A percentile compares a stretch with the other conserved stretches of the same genome.
Evolutionary conservation across 2,113 vertebrate genomes (phyloP).

Genomic region (Dicerorhinus sumatrensis): DNA sequence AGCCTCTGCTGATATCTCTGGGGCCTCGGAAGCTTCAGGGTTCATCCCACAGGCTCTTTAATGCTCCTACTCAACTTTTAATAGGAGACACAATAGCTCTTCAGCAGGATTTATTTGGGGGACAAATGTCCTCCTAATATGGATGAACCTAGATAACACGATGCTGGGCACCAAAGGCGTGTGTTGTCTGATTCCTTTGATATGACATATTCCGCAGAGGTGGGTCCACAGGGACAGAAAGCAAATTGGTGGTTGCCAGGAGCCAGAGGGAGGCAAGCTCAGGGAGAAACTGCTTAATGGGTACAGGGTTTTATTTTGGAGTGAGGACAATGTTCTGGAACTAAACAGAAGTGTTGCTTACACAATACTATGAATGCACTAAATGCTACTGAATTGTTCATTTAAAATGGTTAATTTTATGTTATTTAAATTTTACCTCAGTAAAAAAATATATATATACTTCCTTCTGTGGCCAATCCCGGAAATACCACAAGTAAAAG

Average conservation of each 20-base stretch:
- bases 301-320: neutral
- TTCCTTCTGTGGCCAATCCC: neutral
- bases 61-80: neutral
- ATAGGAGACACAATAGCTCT: neutral
- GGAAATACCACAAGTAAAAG: neutral
- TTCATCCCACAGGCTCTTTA: neutral
- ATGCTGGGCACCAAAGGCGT: neutral
- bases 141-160: neutral
- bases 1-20: neutral
- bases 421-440: neutral
- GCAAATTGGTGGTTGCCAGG: too few species aligned
- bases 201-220: too few species aligned
- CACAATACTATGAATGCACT: rapidly evolving
- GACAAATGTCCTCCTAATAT: neutral
- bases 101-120: neutral
- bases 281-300: neutral
- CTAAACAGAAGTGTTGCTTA: neutral
- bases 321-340: neutral
- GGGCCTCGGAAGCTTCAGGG: too few species aligned
- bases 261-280: neutral
- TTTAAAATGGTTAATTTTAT: neutral
- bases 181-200: rapidly evolving
- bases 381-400: neutral
- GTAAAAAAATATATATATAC: too few species aligned
- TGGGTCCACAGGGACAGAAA: neutral